Evolutionary conservation across 2,797 vertebrate species (phyloP).

Genomic region (Tympanoctomys barrerae): DNA sequence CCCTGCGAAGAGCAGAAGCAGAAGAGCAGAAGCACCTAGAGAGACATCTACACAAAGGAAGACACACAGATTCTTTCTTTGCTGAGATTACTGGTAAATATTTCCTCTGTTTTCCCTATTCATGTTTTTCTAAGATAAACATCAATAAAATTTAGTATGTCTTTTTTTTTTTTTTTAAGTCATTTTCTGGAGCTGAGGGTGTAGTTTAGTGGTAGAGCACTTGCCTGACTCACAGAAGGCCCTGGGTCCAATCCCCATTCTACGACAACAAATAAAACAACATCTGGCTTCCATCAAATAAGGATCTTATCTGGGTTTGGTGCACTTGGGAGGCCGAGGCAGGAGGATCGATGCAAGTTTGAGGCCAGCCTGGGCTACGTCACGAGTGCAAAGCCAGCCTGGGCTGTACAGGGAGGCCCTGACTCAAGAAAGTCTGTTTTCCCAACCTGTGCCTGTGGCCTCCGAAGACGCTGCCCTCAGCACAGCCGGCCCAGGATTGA

Average conservation of each 20-base stretch:
- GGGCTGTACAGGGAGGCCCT: neutral
- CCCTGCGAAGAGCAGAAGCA: neutral
- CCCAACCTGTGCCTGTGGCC: neutral
- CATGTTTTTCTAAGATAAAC: neutral
- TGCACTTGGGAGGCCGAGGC: neutral
- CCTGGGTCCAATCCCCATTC: neutral
- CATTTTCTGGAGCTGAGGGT: neutral
- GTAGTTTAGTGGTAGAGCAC: neutral
- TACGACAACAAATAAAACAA: neutral
- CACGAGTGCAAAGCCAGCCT: neutral
- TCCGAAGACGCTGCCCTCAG: neutral
- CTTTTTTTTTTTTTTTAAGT: neutral
- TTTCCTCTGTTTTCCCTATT: neutral
- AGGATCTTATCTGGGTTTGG: neutral
- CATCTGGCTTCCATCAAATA: neutral
- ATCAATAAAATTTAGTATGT: neutral
- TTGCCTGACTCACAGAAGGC: neutral
- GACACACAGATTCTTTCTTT: neutral
- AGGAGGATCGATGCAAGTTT: neutral
- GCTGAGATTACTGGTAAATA: neutral
- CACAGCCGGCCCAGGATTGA: neutral
- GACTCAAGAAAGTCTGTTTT: neutral
- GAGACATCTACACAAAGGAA: neutral
- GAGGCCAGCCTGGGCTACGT: neutral
- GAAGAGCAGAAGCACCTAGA: neutral